Evolutionary conservation across 1,140 invertebrate genomes (phyloP), one percentile per base, ranked within the genome.

Genomic region (Brachystomella parvula): DNA sequence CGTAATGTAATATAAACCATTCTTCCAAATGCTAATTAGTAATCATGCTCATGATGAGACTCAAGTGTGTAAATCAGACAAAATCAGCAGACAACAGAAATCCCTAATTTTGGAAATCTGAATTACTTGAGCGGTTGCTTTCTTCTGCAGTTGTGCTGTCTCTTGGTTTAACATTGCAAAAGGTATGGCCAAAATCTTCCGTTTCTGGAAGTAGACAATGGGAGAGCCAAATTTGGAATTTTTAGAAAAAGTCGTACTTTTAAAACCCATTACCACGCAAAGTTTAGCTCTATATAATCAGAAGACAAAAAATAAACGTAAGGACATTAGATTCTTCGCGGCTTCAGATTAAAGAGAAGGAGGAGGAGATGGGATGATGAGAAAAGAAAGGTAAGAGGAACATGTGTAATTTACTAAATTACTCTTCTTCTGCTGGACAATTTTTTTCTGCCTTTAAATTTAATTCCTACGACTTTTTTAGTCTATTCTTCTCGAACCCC

Each of bases 341-440:
- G 49, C 49, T 15, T 24, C 6, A 53, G 49, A 53, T 53, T 53
- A 53, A 26, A 53, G 49, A 53, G 49, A 53, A 53, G 49, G 24
- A 53, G 24, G 24, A 26, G 9, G 24, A 15, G 21, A 53, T n/a
- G n/a, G n/a, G 24, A 53, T 53, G 49, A 53, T 53, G 49, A 19
- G 9, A 24, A 53, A 19, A 26, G 49, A 26, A 53, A 24, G 49
- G 24, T 15, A 26, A 53, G 24, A 24, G 49, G 49, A 53, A 53
- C 49, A 53, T 53, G 49, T 53, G 49, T 53, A 53, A 53, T 53
- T 53, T 53, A 53, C 12, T 17, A 53, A 53, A 53, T 53, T 53
- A 53, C 49, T 53, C 49, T 53, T 26, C 49, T n/a, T n/a, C n/a
- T n/a, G n/a, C n/a, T 53, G 49, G 49, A 53, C 49, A 53, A 53